phyloP scores from a whole-genome alignment of 2,797 vertebrate genomes.

The Halcyon leucocephala region DNA sequence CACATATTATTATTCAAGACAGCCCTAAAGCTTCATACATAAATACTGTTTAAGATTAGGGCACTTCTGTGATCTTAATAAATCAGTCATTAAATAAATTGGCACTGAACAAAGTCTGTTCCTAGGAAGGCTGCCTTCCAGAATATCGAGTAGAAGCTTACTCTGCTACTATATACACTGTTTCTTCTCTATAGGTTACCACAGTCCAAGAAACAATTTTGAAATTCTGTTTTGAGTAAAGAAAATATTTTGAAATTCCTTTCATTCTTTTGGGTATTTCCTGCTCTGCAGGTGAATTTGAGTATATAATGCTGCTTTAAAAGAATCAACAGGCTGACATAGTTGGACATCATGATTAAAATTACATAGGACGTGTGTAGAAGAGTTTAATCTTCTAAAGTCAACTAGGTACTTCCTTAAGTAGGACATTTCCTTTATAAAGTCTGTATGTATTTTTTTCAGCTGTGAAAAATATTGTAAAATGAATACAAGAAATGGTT shows the following conservation, averaged over 20 bases:
- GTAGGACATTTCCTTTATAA: neutral
- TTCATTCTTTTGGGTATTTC: neutral
- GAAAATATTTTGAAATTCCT: neutral
- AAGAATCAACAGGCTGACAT: neutral
- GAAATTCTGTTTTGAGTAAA: neutral
- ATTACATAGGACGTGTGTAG: neutral
- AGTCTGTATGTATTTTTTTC: neutral
- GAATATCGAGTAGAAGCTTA: rapidly evolving
- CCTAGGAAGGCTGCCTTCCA: neutral
- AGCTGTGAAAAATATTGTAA: neutral
- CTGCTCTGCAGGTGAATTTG: neutral
- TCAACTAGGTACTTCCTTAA: neutral
- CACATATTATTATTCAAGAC: neutral
- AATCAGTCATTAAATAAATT: neutral
- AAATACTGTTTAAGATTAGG: neutral
- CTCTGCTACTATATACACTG: neutral
- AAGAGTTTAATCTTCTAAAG: neutral
- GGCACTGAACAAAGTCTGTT: neutral
- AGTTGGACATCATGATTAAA: neutral
- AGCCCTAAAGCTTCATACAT: neutral
- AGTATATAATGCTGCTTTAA: neutral
- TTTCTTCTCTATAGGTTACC: neutral
- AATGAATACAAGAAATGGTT: neutral
- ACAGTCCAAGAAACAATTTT: neutral
- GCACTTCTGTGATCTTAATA: neutral